Conservation (phyloP, 1,140 invertebrate genomes). For the Cyclina sinensis region DNA sequence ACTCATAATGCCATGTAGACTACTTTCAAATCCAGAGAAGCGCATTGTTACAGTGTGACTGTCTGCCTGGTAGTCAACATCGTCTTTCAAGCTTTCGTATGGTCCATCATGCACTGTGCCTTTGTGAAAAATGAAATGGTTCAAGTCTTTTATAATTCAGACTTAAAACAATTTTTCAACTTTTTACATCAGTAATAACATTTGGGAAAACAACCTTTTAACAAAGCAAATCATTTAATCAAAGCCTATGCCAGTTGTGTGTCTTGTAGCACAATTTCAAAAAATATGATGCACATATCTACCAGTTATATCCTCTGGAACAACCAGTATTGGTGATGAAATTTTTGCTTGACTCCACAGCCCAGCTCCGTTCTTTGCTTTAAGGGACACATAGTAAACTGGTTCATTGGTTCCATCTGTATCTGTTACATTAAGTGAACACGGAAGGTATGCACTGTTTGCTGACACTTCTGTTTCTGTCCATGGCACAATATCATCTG, state of each 20-base stretch:
- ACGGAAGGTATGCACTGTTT: constrained; percentile 62
- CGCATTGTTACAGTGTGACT: constrained; percentile 69
- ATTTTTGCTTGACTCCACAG: constrained; percentile 60
- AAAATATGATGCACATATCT: constrained; percentile 34
- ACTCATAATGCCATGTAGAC: constrained; percentile 69
- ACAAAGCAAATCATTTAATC: no score
- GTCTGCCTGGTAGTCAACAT: constrained; percentile 73
- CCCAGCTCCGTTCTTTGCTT: constrained; percentile 78
- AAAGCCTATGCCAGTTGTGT: no score
- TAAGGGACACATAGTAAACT: constrained; percentile 76
- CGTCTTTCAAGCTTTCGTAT: neutral
- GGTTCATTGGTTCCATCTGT: constrained; percentile 19
- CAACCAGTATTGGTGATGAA: constrained; percentile 74
- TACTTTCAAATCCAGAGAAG: constrained; percentile 74
- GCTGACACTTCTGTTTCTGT: constrained; percentile 9
- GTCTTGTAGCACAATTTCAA: no score
- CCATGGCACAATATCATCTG: constrained; percentile 57
- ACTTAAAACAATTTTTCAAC: no score
- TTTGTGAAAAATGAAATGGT: no score
- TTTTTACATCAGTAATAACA: no score
- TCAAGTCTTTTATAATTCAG: no score
- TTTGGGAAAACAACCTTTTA: no score
- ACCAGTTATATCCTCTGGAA: constrained; percentile 77
- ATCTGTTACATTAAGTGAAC: constrained; percentile 55
- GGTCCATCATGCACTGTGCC: constrained; percentile 52